Evolutionary conservation across 2,113 vertebrate species (phyloP), one percentile per base, ranked within the genome.

Genomic region (Neodon shergylaensis): DNA sequence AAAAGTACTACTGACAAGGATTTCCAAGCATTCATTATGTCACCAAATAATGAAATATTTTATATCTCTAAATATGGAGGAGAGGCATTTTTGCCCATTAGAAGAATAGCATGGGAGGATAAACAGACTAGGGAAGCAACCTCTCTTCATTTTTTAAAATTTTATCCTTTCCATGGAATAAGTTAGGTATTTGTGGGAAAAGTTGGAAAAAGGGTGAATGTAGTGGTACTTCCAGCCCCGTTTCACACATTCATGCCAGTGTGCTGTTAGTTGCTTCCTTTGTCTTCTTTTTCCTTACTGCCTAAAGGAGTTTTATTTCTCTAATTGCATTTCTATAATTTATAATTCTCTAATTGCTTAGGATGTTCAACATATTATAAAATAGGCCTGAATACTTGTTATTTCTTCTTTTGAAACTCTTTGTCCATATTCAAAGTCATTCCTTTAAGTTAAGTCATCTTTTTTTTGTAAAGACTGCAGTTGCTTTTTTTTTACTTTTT

Each of bases 211-310:
- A 49, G 7, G 31, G 7, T 49, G 28, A 78, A 52, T 33, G 31
- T 9, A 8, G 8, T 33, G 49, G 31, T 8, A 52, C 19, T 19
- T 31, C 1, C 14, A 33, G 7, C 7, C 33, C 14, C 7, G 0
- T 77, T 33, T 49, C 44, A 13, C 14, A 78, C 14, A 33, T 19
- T 78, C 47, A 78, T 49, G 76, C 0, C 47, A 52, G 2, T 33
- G 33, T 78, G 14, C 8, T 77, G 74, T 33, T 14, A 10, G 2
- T 31, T 49, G 7, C 47, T 44, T 47, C 13, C 44, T 77, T 77
- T 5, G 17, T 49, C 28, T 47, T 77, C 44, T 42, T 13, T 76
- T 9, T 77, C 31, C 26, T 8, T 54, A 54, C 54, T 54, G 54
- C 16, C 54, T 54, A 5, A 54, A 17, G 16, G 12, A 52, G 4